Percentiles rank a stretch among this genome's conserved stretches.
phyloP scores from a whole-genome alignment of 2,797 vertebrate species.

The Enteromius radiatus region DNA sequence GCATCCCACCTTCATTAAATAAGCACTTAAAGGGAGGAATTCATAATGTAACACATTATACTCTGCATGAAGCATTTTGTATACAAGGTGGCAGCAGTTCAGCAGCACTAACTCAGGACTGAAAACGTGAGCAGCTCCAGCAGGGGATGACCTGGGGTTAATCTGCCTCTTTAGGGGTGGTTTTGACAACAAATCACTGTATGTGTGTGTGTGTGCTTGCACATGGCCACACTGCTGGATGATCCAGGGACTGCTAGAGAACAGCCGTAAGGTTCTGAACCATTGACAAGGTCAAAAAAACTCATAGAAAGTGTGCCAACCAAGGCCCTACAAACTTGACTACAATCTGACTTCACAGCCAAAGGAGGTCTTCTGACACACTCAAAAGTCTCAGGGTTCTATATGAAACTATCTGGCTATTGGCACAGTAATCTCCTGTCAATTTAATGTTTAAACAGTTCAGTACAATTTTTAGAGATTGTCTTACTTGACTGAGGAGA shows the following conservation, averaged over 20 bases:
- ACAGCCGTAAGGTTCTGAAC: slow-evolving; percentile 69
- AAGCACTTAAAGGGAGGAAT: slow-evolving; percentile 27
- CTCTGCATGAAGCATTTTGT: slow-evolving; percentile 13
- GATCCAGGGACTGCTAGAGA: slow-evolving; percentile 66
- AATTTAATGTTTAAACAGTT: neutral
- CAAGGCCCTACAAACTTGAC: slow-evolving; percentile 43
- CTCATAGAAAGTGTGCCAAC: slow-evolving; percentile 65
- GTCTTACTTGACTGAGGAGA: slow-evolving; percentile 98
- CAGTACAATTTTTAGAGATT: neutral
- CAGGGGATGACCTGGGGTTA: slow-evolving; percentile 76
- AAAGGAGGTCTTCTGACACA: slow-evolving; percentile 61
- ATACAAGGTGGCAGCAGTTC: slow-evolving; percentile 37
- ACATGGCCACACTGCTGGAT: slow-evolving; percentile 4
- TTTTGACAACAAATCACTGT: slow-evolving; percentile 39
- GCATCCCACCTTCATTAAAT: slow-evolving; percentile 28
- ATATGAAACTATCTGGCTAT: neutral
- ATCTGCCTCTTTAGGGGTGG: slow-evolving; percentile 75
- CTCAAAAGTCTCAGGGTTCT: slow-evolving; percentile 66
- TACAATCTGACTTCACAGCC: slow-evolving; percentile 74
- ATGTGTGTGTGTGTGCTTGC: slow-evolving; percentile 14
- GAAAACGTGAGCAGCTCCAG: slow-evolving; percentile 69
- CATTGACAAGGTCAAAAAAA: slow-evolving; percentile 75
- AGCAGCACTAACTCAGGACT: slow-evolving; percentile 69
- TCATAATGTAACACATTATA: slow-evolving; percentile 27
- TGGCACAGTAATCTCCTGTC: neutral